Base-by-base conservation (phyloP, 2,113 vertebrate genomes). In the Charadrius vociferus region DNA sequence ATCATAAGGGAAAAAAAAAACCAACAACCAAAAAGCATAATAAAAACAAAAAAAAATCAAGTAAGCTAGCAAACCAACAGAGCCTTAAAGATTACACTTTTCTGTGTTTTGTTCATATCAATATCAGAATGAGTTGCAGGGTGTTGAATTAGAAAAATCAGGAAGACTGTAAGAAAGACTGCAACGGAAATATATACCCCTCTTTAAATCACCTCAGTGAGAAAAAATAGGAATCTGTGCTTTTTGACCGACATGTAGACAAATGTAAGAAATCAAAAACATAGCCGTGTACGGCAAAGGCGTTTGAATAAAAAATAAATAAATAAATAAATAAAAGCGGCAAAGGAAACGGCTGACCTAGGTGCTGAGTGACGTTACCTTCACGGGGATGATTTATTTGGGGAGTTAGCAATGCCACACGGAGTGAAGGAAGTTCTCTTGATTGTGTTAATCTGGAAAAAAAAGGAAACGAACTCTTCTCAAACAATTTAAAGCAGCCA, bases 391-490 rank as follows among this genome's bases (percentile, higher is more conserved):
- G 23, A 37, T 29, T 55, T 9, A 16, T 3, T 1, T 32, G 37
- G 7, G 24, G 16, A 32, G 2, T 65, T 29, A 56, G 26, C 12
- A 14, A 5, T 22, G 27, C 2, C 55, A 6, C 9, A 41, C 2
- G 29, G 20, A 61, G 30, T 36, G 37, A 55, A 83, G 15, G 17
- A 86, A 49, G 32, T 68, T n/a, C 8, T 75, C n/a, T 19, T 80
- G 32, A 34, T 36, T 50, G 11, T 49, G 23, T 56, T 41, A 41
- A 27, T 47, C 10, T 29, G 8, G 4, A 45, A 12, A 53, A 49
- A 75, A 67, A 9, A 4, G 0, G 0, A 4, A 47, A 55, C 4
- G 6, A 53, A n/a, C 6, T 45, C 4, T 30, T 81, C 22, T 77
- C 7, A 67, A 59, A 49, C 23, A 36, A 30, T 22, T 68, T 65